Base-by-base conservation (phyloP, 2,888 invertebrate species). In the Caradrina clavipalpis region DNA sequence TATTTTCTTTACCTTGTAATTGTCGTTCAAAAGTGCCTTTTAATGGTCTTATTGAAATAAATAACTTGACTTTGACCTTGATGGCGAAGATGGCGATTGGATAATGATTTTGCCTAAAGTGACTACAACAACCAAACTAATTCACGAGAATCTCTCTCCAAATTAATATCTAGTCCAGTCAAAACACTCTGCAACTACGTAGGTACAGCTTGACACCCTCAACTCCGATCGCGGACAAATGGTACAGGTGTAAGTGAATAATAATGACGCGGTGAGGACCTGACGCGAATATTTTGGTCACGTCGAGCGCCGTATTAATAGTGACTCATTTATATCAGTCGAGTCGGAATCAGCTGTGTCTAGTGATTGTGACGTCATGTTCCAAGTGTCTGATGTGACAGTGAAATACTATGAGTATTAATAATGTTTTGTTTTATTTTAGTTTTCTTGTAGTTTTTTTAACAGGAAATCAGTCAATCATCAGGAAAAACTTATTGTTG, bases 241-340 rank as follows among this genome's bases (percentile, higher is more conserved):
- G 64, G 74, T 72, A 61, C 76, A 80, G 83, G 81, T 81, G 83
- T 83, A 81, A 82, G 81, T 82, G 83, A 82, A 82, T 83, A 74
- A 79, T 83, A 82, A 82, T 81, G 73, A 73, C 68, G 68, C 57
- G 68, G 45, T 59, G 68, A 73, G 58, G 69, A 73, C 72, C 78
- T 77, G 78, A 71, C 65, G 66, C 60, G 63, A 78, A 81, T 81
- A 82, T 77, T 83, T 82, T 57, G 83, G 83, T 77, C 81, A 83
- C 82, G 83, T 69, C 73, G 78, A 60, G 73, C 66, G 68, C 68
- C 8, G 70, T 63, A 81, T 79, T 82, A 82, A 82, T 82, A 81
- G 65, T 49, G 65, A 65, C 55, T 78, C 82, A 82, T 82, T 82
- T 76, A 74, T 83, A 81, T 60, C 59, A 76, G 67, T 72, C 81